phyloP scores from a whole-genome alignment of 2,797 vertebrate genomes.

The Anas capensis region DNA sequence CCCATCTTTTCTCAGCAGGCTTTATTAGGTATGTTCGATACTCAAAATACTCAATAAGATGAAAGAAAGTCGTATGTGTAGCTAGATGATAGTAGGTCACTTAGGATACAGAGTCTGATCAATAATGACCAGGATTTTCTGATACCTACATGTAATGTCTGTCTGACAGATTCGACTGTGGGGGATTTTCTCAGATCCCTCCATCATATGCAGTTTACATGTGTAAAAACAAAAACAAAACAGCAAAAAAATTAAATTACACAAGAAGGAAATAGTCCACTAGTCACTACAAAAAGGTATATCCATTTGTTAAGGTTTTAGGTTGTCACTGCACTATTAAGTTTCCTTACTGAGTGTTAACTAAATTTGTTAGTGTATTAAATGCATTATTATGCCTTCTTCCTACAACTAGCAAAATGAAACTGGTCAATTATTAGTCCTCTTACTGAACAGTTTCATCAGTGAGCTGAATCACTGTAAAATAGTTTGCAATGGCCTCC shows the following conservation, averaged over 20 bases:
- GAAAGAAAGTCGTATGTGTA: not conserved
- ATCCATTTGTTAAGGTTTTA: not conserved
- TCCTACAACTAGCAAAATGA: not conserved
- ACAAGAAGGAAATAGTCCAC: not conserved
- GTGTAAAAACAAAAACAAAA: not conserved
- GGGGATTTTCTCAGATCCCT: not conserved
- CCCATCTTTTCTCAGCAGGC: not conserved
- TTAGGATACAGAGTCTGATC: not conserved
- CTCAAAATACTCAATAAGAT: not conserved
- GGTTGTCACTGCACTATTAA: not conserved
- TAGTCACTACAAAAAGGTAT: fast-evolving
- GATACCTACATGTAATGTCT: not conserved
- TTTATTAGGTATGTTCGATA: not conserved
- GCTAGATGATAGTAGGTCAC: not conserved
- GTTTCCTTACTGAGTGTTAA: not conserved
- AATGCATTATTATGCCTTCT: not conserved
- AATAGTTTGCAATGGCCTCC: not conserved
- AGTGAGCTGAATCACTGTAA: not conserved
- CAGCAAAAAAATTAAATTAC: not conserved
- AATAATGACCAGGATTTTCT: not conserved
- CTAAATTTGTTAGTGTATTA: not conserved
- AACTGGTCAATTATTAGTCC: not conserved
- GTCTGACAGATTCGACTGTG: not conserved
- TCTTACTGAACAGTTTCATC: not conserved
- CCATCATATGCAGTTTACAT: not conserved